These are phyloP conservation scores for Actinia equina DNA, from an alignment of 64 coral and sea anemone genomes.

Conservation along the genomic window DNA sequence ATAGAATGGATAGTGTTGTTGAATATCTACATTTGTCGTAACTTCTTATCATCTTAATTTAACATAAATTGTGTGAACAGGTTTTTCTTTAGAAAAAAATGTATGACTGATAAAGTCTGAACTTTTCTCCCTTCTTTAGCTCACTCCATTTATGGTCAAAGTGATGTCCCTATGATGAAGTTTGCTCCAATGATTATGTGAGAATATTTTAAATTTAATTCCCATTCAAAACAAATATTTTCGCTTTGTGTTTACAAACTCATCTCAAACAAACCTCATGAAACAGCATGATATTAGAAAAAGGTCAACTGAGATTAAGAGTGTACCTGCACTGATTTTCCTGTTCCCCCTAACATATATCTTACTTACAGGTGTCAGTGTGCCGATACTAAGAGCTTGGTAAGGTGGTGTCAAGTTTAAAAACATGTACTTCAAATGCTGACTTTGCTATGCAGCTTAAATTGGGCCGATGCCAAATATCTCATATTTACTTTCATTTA, in stretches of 20 bases:
- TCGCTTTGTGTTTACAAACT: background rate
- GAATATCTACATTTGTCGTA: background rate
- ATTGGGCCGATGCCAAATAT: background rate
- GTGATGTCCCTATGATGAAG: background rate
- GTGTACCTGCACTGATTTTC: background rate
- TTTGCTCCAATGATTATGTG: background rate
- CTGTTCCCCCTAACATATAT: background rate
- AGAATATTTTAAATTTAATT: background rate
- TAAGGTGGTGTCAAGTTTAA: background rate
- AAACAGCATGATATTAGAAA: background rate
- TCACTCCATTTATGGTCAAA: constrained; percentile 6
- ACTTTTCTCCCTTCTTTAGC: background rate
- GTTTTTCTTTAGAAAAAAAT: background rate
- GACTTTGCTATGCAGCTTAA: background rate
- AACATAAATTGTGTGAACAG: background rate
- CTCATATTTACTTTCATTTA: background rate
- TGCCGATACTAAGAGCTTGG: background rate
- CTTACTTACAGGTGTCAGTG: background rate
- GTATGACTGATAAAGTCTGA: background rate
- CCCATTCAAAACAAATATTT: background rate
- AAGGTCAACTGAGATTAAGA: background rate
- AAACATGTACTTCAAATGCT: background rate
- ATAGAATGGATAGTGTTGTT: background rate
- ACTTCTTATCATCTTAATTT: background rate
- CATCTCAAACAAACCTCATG: background rate